Evolutionary conservation across 2,888 invertebrate genomes (phyloP), one percentile per base, ranked within the genome.

Genomic region (Drosophila robusta): DNA sequence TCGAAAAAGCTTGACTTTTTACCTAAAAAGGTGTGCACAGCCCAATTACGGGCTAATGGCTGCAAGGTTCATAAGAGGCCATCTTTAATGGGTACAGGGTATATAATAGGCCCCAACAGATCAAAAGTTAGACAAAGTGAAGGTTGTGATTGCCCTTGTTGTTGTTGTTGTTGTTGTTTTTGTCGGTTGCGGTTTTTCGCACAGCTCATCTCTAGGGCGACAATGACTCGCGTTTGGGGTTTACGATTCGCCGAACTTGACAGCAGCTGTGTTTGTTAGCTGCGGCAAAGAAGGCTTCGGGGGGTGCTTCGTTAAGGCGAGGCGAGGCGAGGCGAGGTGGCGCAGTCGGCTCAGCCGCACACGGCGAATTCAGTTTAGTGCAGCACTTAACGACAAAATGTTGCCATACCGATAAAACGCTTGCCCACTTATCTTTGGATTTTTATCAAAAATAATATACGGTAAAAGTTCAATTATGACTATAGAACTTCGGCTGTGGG

Each of bases 391-490:
- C 46, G 55, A 22, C 49, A 50, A 39, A 46, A 29, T 41, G 57
- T 63, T 73, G 60, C 68, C 78, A 63, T 60, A 74, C 63, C 78
- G 68, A 41, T 67, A 58, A 58, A 60, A 66, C 57, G 38, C 5
- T 36, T 34, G 26, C 34, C 1, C 18, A 52, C 68, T 75, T 73
- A 78, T 75, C 78, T 67, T 47, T 58, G 14, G 16, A 26, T 49
- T 62, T 74, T 78, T 78, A 78, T 75, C 78, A 67, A 62, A 61
- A 58, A 55, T 62, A 63, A 60, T 67, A 60, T 67, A 36, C 67
- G 62, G 45, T 74, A 73, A 65, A 72, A 77, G 73, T 77, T 74
- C 73, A 66, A 74, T 62, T 77, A 77, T 24, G 45, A 4, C 58
- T 38, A 32, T 11, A 56, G 47, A 58, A 58, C 51, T 5, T 39